A percentile compares a stretch with the other conserved stretches of the same genome.
phyloP scores from a whole-genome alignment of 2,113 vertebrate species.

The Hystrix cristata region DNA sequence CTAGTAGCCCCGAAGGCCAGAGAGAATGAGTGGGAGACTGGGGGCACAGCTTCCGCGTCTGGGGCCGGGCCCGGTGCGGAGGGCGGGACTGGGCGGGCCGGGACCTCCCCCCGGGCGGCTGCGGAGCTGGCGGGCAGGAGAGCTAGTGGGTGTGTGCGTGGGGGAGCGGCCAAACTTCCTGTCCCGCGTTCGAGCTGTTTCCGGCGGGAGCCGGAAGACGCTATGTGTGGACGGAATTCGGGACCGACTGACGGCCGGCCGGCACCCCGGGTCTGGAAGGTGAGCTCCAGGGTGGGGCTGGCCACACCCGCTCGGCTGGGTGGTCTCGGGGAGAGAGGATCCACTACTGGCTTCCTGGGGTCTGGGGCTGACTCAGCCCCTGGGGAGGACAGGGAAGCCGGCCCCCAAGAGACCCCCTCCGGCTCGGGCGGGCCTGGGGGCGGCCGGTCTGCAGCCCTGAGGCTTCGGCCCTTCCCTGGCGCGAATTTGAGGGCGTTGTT shows the following conservation, averaged over 20 bases:
- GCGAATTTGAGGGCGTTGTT: neutral
- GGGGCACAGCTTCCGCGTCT: accelerated
- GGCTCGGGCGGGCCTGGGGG: constrained; percentile 27
- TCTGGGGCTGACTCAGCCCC: neutral
- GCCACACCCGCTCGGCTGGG: neutral
- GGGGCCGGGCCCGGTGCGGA: accelerated
- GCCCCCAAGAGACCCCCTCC: neutral
- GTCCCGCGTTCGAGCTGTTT: constrained; percentile 81
- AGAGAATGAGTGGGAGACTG: neutral
- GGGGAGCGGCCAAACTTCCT: constrained; percentile 78
- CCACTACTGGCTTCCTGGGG: neutral
- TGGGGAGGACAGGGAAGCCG: neutral
- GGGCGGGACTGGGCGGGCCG: accelerated
- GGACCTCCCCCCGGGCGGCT: accelerated
- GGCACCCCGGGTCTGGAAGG: constrained; percentile 59
- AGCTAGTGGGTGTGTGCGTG: constrained; percentile 52
- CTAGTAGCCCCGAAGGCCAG: neutral
- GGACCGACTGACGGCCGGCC: constrained; percentile 37
- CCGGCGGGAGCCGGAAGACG: constrained; percentile 84
- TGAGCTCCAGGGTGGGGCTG: constrained; percentile 13
- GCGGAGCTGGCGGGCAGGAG: accelerated
- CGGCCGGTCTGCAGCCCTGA: neutral
- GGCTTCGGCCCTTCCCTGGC: neutral
- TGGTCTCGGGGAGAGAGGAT: neutral
- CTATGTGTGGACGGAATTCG: constrained; percentile 76